phyloP scores from a whole-genome alignment of 35 echinoderm and acorn worm genomes.

The Chiridota heheva region DNA sequence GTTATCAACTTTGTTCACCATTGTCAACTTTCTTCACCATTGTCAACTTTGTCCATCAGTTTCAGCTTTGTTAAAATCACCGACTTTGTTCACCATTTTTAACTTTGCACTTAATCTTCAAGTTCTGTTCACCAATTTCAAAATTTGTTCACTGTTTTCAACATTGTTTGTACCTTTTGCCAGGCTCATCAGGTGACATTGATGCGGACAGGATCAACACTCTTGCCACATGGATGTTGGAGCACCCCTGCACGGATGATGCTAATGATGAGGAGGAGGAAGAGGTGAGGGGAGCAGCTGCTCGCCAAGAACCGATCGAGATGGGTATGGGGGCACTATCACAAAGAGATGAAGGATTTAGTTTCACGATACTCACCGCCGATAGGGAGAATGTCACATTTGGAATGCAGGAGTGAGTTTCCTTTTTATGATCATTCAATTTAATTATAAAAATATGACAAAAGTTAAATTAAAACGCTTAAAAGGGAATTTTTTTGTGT shows the following conservation, averaged over 20 bases:
- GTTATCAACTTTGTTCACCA: no score
- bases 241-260: constrained; percentile 78
- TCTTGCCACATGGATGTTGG: constrained; percentile 96
- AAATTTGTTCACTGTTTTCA: no score
- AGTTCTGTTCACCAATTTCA: no score
- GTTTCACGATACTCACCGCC: constrained; percentile 52
- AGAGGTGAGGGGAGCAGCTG: constrained; percentile 29
- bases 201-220: constrained; percentile 84
- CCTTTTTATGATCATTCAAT: not conserved
- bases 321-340: constrained; percentile 24
- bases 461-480: no score
- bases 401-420: constrained; percentile 71
- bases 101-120: no score
- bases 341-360: constrained; percentile 31
- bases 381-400: constrained; percentile 40
- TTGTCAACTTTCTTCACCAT: no score
- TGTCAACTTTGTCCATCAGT: no score
- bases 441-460: not conserved
- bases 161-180: no score
- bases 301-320: constrained; percentile 27
- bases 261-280: constrained; percentile 62
- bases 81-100: no score
- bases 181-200: constrained; percentile 83
- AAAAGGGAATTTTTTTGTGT: no score
- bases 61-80: no score